Evolutionary conservation across 2,113 vertebrate genomes (phyloP).

Genomic region (Corydoras sp.): DNA sequence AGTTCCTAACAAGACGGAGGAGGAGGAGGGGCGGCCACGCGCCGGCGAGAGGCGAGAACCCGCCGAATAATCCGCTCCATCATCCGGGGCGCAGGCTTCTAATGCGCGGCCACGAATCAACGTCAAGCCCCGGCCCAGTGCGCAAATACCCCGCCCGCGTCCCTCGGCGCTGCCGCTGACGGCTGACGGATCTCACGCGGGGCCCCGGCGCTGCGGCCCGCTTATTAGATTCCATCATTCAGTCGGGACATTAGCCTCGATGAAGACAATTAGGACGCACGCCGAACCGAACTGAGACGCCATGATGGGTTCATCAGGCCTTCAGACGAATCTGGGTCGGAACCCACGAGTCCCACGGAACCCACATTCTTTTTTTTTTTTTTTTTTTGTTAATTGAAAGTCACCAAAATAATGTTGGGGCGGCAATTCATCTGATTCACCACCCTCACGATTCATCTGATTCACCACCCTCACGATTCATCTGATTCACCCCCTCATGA

Average conservation of each 20-base stretch:
- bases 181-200: background rate
- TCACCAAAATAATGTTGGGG: background rate
- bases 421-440: no score
- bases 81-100: conserved; percentile 29
- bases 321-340: background rate
- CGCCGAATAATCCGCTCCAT: conserved; percentile 38
- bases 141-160: conserved; percentile 21
- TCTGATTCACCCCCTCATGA: no score
- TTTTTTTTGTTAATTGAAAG: background rate
- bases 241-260: conserved; percentile 5
- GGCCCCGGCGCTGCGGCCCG: conserved; percentile 1
- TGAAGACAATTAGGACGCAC: background rate
- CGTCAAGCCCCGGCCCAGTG: conserved; percentile 20
- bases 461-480: no score
- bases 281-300: background rate
- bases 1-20: conserved; percentile 36
- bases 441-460: no score
- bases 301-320: conserved; percentile 1
- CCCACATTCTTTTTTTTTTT: no score
- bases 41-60: conserved; percentile 8
- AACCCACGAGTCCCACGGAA: background rate
- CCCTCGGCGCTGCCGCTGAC: background rate
- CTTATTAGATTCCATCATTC: conserved; percentile 15
- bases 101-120: conserved; percentile 35
- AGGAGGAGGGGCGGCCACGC: conserved; percentile 4